These are phyloP conservation scores for Novumbra hubbsi DNA, from an alignment of 2,797 vertebrate genomes.

Conservation along the genomic window DNA sequence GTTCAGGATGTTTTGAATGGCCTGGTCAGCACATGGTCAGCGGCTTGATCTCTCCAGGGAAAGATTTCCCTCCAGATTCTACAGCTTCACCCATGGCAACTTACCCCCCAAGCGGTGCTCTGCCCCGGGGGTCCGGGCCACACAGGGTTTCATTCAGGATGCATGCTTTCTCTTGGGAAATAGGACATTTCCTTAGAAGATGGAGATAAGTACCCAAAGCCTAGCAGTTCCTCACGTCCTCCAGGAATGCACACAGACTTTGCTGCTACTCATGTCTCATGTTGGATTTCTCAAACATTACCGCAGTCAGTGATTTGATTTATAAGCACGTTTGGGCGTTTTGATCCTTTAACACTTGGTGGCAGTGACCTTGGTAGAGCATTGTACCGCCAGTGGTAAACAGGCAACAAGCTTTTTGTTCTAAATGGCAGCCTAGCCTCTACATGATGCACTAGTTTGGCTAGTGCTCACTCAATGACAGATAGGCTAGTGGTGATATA, in stretches of 20 bases:
- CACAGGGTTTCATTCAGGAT: background rate
- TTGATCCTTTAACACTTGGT: slow-evolving; percentile 30
- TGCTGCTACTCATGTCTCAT: background rate
- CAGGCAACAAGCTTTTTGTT: no score
- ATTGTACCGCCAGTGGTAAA: slow-evolving; percentile 56
- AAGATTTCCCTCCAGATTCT: slow-evolving; percentile 5
- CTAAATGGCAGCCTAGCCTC: no score
- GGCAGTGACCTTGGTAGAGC: slow-evolving; percentile 13
- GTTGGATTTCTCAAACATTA: background rate
- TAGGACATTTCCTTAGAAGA: background rate
- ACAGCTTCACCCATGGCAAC: background rate
- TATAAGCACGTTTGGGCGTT: background rate
- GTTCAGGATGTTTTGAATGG: slow-evolving; percentile 19
- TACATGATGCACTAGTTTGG: slow-evolving; percentile 36
- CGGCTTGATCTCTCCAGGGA: slow-evolving; percentile 6
- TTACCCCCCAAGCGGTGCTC: background rate
- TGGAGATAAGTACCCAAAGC: slow-evolving; percentile 16
- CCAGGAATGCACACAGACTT: background rate
- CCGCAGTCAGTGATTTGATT: background rate
- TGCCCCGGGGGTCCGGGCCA: background rate
- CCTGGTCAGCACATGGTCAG: slow-evolving; percentile 1
- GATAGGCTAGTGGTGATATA: background rate
- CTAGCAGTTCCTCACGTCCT: background rate
- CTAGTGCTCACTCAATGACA: background rate
- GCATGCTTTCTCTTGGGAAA: slow-evolving; percentile 3